Conservation (phyloP, 2,113 vertebrate species). For the Arenaria interpres region DNA sequence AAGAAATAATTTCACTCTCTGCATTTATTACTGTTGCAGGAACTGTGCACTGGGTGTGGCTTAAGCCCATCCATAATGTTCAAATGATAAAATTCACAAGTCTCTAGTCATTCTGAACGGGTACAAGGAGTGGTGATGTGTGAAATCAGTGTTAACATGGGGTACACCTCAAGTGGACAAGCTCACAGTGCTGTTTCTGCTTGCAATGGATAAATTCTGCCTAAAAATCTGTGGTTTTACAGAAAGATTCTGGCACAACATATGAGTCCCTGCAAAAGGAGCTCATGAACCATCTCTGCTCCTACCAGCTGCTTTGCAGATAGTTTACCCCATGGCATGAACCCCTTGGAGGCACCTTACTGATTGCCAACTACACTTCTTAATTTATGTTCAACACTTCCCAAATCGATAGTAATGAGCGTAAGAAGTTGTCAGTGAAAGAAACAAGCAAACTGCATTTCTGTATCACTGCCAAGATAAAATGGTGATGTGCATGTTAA, state of each 20-base stretch:
- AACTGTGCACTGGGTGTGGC: background rate
- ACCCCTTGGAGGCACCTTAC: background rate
- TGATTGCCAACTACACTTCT: background rate
- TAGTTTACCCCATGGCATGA: background rate
- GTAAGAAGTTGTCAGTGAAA: slow-evolving; percentile 7
- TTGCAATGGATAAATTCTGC: background rate
- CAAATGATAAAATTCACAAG: background rate
- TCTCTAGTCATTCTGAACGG: background rate
- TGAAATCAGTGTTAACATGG: background rate
- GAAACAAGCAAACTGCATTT: background rate
- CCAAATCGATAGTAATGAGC: slow-evolving; percentile 13
- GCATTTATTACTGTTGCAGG: background rate
- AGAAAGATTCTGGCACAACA: background rate
- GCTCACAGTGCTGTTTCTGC: rapidly evolving
- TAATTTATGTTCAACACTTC: slow-evolving; percentile 30
- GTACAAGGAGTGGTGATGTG: background rate
- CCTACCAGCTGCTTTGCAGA: background rate
- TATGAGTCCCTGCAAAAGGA: background rate
- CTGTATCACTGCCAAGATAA: background rate
- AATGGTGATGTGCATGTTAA: background rate
- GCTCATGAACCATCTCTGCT: background rate
- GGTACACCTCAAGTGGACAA: background rate
- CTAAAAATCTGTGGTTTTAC: background rate
- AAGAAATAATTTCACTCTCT: background rate
- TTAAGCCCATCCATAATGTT: background rate